These are phyloP conservation scores for Ectemnius continuus DNA, from an alignment of 2,888 invertebrate species.

Conservation along the genomic window DNA sequence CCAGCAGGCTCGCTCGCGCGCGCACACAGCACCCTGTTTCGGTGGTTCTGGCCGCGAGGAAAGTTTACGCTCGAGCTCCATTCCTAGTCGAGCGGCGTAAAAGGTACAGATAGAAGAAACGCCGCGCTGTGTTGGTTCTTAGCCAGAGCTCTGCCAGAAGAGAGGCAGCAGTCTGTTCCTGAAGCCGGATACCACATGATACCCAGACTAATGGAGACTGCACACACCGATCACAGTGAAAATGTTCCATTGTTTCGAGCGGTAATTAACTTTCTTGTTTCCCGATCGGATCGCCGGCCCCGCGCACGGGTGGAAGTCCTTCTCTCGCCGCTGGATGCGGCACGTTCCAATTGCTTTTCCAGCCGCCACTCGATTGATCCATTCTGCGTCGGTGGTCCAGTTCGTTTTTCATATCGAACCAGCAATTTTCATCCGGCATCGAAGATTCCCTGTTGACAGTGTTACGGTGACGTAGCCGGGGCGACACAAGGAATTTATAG, in stretches of 20 bases:
- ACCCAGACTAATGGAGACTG: not conserved
- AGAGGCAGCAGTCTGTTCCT: conserved; percentile 24
- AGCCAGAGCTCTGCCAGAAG: conserved; percentile 23
- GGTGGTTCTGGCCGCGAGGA: not conserved
- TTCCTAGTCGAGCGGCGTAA: conserved; percentile 26
- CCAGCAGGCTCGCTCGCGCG: no score
- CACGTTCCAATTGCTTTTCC: no score
- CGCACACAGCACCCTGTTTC: conserved; percentile 33
- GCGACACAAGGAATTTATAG: not conserved
- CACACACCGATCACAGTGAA: no score
- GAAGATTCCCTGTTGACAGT: not conserved
- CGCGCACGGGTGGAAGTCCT: no score
- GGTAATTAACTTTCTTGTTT: conserved; percentile 4
- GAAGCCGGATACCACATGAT: not conserved
- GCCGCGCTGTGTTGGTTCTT: conserved; percentile 29
- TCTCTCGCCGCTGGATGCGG: no score
- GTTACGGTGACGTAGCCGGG: no score
- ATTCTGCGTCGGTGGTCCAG: no score
- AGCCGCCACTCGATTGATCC: no score
- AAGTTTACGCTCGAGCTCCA: no score
- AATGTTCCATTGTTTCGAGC: not conserved
- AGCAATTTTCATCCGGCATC: not conserved
- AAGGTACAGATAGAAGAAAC: conserved; percentile 35
- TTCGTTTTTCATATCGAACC: not conserved
- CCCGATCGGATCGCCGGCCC: no score